phyloP scores from a whole-genome alignment of 2,888 invertebrate species.

The Cerceris rybyensis region DNA sequence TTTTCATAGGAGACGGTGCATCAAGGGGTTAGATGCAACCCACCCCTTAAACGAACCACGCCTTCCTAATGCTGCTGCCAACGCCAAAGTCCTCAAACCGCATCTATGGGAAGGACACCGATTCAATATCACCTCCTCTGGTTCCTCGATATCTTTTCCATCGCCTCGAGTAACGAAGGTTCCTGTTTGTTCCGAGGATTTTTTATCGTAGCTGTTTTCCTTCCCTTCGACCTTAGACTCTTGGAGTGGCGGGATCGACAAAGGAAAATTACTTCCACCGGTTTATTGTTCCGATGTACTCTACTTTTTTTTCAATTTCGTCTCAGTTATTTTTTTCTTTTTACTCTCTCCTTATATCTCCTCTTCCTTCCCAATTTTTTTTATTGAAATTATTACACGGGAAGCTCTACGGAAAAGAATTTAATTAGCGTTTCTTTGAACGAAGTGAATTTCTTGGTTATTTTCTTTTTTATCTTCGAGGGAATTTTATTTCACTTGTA shows the following conservation, averaged over 20 bases:
- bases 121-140: conserved; percentile 46
- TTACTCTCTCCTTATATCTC: no score
- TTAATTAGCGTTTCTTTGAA: not conserved
- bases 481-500: no score
- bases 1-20: conserved; percentile 43
- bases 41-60: conserved; percentile 40
- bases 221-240: not conserved
- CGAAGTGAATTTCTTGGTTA: no score
- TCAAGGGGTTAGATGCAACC: conserved; percentile 31
- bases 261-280: not conserved
- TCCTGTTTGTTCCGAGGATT: conserved; percentile 24
- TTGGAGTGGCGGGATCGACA: not conserved
- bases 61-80: conserved; percentile 60
- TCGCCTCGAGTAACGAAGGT: conserved; percentile 11
- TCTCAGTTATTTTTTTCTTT: no score
- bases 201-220: not conserved
- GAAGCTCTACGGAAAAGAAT: not conserved
- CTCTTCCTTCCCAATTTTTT: not conserved
- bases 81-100: conserved; percentile 38
- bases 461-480: no score
- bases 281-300: not conserved
- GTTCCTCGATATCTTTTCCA: conserved; percentile 1
- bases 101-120: conserved; percentile 18
- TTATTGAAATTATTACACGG: not conserved
- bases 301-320: no score